These are phyloP conservation scores for Heliconius cydno DNA, from an alignment of 2,888 invertebrate genomes.

Conservation along the genomic window DNA sequence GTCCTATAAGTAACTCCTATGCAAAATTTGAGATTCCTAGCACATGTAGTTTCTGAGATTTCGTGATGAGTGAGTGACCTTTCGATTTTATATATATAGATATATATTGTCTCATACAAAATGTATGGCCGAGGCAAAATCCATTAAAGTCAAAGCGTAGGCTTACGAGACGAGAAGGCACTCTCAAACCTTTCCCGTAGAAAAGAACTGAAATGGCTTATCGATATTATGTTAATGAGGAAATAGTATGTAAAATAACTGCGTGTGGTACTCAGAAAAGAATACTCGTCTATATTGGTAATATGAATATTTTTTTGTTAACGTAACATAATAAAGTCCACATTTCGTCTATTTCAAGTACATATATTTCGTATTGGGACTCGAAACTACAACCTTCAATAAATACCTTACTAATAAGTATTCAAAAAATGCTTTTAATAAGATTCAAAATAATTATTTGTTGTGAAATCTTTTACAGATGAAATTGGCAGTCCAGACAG, in stretches of 20 bases:
- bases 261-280: neutral
- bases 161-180: slow-evolving; percentile 20
- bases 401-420: neutral
- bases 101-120: slow-evolving; percentile 5
- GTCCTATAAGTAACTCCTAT: too few relatives aligned
- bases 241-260: slow-evolving; percentile 8
- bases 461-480: slow-evolving; percentile 62
- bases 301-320: neutral
- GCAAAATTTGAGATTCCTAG: too few relatives aligned
- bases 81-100: too few relatives aligned
- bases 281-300: neutral
- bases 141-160: slow-evolving; percentile 24
- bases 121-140: slow-evolving; percentile 14
- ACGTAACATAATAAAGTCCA: too few relatives aligned
- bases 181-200: slow-evolving; percentile 20
- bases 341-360: neutral
- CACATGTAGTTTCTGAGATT: too few relatives aligned
- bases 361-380: neutral
- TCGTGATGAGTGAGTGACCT: too few relatives aligned
- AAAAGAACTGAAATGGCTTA: slow-evolving; percentile 18
- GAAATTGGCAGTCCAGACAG: slow-evolving; percentile 73
- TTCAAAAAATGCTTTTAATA: neutral
- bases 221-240: slow-evolving; percentile 24
- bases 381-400: neutral
- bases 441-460: too few relatives aligned